A percentile compares a stretch with the other conserved stretches of the same genome.
These are phyloP conservation scores for Caenorhabditis auriculariae DNA, from an alignment of 2,888 invertebrate genomes.

Conservation along the genomic window DNA sequence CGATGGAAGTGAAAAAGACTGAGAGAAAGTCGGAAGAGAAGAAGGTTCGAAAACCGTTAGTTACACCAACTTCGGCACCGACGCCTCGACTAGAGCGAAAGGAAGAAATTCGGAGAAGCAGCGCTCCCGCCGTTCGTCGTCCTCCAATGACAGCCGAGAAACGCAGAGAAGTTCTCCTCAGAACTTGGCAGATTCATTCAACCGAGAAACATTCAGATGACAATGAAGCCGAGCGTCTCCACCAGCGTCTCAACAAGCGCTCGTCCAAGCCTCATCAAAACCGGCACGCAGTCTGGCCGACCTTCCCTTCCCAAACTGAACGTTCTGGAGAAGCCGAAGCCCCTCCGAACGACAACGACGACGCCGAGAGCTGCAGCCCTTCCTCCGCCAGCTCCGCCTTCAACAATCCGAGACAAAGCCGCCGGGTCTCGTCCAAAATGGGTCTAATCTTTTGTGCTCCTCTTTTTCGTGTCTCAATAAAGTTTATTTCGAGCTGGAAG, in stretches of 20 bases:
- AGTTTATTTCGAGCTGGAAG: conserved; percentile 7
- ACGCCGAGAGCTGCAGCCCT: conserved; percentile 1
- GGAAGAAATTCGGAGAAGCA: conserved; percentile 13
- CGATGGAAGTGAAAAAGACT: no score
- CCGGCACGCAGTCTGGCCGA: conserved; percentile 10
- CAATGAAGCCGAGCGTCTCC: conserved; percentile 25
- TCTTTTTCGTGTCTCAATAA: not conserved
- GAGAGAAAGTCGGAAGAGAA: no score
- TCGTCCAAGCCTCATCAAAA: conserved; percentile 25
- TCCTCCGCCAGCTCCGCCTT: conserved; percentile 1
- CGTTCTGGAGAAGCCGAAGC: conserved; percentile 26
- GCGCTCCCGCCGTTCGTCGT: conserved; percentile 18
- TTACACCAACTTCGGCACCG: no score
- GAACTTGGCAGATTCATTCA: no score
- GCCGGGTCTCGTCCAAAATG: no score
- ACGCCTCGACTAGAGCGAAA: no score
- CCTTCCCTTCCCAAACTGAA: conserved; percentile 26
- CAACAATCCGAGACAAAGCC: no score
- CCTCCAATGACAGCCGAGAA: conserved; percentile 21
- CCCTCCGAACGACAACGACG: conserved; percentile 15
- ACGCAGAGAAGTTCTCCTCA: conserved; percentile 21
- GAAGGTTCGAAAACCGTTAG: no score
- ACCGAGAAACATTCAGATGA: no score
- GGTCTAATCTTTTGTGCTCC: not conserved
- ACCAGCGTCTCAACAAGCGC: conserved; percentile 27